Evolutionary conservation across 2,888 invertebrate genomes (phyloP).

Genomic region (Mylabris sibirica): DNA sequence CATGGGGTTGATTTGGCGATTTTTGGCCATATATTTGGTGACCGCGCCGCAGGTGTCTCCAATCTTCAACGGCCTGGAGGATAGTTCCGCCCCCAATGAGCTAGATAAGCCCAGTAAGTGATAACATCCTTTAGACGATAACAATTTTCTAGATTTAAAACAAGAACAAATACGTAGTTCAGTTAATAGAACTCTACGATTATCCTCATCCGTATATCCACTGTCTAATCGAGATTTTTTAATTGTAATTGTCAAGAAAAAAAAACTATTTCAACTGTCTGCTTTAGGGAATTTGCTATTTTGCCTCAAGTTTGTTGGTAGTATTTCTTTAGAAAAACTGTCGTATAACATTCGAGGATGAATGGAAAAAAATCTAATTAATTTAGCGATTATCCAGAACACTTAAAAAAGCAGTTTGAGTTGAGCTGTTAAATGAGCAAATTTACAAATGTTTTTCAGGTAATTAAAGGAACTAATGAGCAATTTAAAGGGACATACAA

Average conservation of each 20-base stretch:
- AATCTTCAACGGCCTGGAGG: constrained; percentile 64
- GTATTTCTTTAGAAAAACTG: background rate
- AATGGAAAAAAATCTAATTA: background rate
- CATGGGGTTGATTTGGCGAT: constrained; percentile 60
- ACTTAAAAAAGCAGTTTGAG: background rate
- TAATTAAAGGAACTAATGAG: constrained; percentile 30
- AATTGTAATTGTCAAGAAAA: background rate
- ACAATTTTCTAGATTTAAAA: background rate
- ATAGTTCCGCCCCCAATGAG: constrained; percentile 68
- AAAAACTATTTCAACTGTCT: background rate
- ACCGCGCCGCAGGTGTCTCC: constrained; percentile 61
- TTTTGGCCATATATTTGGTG: constrained; percentile 60
- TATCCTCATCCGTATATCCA: background rate
- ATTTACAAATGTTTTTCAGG: constrained; percentile 28
- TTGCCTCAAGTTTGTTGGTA: background rate
- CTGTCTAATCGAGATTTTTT: background rate
- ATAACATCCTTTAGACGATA: background rate
- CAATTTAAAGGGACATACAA: constrained; percentile 21
- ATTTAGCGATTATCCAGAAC: background rate
- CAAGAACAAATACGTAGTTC: background rate
- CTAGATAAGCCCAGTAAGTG: constrained; percentile 69
- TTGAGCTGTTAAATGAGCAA: constrained; percentile 27
- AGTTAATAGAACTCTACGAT: background rate
- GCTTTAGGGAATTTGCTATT: background rate
- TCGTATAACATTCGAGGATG: background rate